Percentiles rank a stretch among this genome's conserved stretches.
These are phyloP conservation scores for Stegophylla sp. DNA, from an alignment of 2,888 invertebrate species.

Conservation along the genomic window DNA sequence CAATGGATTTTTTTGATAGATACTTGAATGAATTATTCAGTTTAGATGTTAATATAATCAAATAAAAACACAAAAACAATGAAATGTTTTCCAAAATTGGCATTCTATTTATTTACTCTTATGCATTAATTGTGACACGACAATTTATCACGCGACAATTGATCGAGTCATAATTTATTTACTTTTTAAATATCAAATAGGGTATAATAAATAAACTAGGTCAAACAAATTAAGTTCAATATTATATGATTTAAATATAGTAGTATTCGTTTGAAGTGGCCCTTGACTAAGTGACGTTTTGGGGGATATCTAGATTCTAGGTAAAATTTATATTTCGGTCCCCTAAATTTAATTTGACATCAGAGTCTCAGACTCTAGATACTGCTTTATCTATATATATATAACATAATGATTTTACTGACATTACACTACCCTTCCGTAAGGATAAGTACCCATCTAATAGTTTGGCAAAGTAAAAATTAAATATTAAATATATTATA, in stretches of 20 bases:
- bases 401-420: neutral
- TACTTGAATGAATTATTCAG: neutral
- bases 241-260: conserved; percentile 19
- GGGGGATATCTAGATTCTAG: neutral
- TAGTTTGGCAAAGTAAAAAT: neutral
- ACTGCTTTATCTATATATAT: neutral
- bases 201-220: conserved; percentile 28
- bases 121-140: neutral
- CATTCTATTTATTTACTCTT: neutral
- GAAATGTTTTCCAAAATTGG: neutral
- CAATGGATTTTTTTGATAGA: neutral
- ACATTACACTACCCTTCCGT: neutral
- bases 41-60: neutral
- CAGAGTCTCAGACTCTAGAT: neutral
- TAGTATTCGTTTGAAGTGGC: neutral
- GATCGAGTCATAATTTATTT: conserved; percentile 3
- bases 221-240: conserved; percentile 26
- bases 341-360: neutral
- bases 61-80: neutral
- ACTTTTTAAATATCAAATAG: conserved; percentile 9
- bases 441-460: neutral
- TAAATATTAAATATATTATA: neutral
- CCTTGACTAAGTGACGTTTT: neutral
- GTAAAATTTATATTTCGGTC: neutral
- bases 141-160: conserved; percentile 16